Conservation (phyloP, 2,113 vertebrate species). For the Pitta sordida region DNA sequence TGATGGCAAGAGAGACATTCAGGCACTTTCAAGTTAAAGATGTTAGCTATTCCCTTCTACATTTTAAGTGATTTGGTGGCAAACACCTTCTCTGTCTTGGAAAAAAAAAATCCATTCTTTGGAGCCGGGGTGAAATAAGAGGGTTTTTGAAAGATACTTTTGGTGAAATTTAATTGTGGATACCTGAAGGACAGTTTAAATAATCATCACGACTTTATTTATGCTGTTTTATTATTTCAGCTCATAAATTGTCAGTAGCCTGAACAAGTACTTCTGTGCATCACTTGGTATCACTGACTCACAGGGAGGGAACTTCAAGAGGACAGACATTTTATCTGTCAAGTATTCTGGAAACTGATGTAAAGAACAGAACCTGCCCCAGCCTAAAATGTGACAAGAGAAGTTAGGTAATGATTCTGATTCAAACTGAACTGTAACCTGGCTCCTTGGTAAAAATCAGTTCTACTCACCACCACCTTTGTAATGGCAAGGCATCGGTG, state of each 20-base stretch:
- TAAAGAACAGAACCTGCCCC: neutral
- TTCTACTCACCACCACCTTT: neutral
- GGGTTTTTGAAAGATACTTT: neutral
- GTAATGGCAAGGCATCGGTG: neutral
- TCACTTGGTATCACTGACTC: neutral
- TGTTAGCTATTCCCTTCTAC: neutral
- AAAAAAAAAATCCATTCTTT: neutral
- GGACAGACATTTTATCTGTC: neutral
- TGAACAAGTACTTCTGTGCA: neutral
- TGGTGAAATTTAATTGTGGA: neutral
- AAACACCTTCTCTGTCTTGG: neutral
- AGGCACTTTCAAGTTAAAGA: neutral
- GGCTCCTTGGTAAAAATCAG: neutral
- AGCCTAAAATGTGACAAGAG: neutral
- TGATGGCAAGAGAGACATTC: neutral
- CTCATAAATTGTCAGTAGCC: neutral
- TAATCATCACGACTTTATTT: neutral
- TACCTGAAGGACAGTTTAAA: neutral
- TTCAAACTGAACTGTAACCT: neutral
- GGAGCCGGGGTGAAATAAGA: neutral
- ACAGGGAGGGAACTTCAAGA: neutral
- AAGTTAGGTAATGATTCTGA: neutral
- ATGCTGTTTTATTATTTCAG: neutral
- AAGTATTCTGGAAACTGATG: neutral
- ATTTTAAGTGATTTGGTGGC: neutral